Conservation (phyloP, 2,797 vertebrate species). For the Loris lydekkerianus region DNA sequence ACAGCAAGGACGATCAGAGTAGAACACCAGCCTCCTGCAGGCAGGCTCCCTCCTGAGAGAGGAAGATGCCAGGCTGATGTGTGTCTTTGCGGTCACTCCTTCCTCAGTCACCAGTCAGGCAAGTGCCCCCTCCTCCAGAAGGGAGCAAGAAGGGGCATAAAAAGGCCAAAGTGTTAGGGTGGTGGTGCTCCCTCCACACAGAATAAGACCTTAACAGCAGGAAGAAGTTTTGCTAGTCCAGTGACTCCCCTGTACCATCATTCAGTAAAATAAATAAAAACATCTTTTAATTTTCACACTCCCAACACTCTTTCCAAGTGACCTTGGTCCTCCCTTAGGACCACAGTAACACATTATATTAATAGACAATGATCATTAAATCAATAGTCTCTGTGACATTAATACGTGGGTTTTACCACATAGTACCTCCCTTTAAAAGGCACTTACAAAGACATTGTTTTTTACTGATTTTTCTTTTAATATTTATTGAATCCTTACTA, state of each 20-base stretch:
- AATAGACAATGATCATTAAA: conserved; percentile 21
- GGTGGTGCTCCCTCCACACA: neutral
- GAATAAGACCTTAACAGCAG: neutral
- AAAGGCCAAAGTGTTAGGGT: neutral
- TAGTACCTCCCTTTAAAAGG: neutral
- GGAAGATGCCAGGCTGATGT: neutral
- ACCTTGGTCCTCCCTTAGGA: neutral
- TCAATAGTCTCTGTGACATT: neutral
- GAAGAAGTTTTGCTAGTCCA: neutral
- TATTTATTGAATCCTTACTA: neutral
- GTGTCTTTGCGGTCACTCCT: neutral
- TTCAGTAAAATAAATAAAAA: neutral
- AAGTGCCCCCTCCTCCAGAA: neutral
- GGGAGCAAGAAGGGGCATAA: neutral
- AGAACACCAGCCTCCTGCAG: neutral
- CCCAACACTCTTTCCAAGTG: neutral
- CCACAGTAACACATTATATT: neutral
- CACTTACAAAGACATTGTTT: neutral
- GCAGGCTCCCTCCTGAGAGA: neutral
- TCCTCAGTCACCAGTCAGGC: neutral
- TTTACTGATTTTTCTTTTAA: conserved; percentile 15
- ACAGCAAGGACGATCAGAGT: neutral
- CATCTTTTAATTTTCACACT: neutral
- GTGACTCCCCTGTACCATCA: neutral
- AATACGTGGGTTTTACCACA: conserved; percentile 46